Evolutionary conservation across 1,140 invertebrate species (phyloP).

Genomic region (Dreissena polymorpha): DNA sequence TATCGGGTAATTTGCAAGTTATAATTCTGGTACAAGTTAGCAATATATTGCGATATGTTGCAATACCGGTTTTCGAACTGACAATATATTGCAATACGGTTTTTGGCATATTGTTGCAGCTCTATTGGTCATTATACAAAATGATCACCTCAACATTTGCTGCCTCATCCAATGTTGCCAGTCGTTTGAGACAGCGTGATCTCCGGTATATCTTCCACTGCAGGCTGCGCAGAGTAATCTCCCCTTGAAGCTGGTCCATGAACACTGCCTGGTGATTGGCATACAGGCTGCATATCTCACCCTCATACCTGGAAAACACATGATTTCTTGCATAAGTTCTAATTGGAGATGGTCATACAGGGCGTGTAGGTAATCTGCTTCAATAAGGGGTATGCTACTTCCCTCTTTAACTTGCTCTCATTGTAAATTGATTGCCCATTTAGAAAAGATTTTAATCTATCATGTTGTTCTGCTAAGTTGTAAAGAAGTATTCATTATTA

Average conservation of each 20-base stretch:
- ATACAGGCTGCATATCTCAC: conserved; percentile 62
- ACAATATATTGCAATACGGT: too few species aligned
- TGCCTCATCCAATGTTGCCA: conserved; percentile 55
- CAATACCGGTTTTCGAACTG: too few species aligned
- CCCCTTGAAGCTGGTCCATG: conserved; percentile 66
- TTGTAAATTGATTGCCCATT: not conserved
- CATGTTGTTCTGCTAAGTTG: too few species aligned
- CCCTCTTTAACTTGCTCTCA: not conserved
- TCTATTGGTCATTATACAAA: too few species aligned
- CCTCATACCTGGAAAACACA: conserved; percentile 62
- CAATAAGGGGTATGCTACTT: too few species aligned
- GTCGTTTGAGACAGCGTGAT: conserved; percentile 63
- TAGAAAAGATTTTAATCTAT: too few species aligned
- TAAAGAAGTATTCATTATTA: too few species aligned
- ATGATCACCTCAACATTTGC: conserved; percentile 30
- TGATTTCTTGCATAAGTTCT: not conserved
- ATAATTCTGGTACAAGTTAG: too few species aligned
- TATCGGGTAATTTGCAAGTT: too few species aligned
- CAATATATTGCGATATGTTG: too few species aligned
- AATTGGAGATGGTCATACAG: not conserved
- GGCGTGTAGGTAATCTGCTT: too few species aligned
- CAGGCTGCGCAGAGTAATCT: conserved; percentile 65
- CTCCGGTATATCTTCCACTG: conserved; percentile 70
- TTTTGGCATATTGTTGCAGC: too few species aligned
- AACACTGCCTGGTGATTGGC: conserved; percentile 53